Evolutionary conservation across 2,113 vertebrate species (phyloP).

Genomic region (Lasiurus borealis): DNA sequence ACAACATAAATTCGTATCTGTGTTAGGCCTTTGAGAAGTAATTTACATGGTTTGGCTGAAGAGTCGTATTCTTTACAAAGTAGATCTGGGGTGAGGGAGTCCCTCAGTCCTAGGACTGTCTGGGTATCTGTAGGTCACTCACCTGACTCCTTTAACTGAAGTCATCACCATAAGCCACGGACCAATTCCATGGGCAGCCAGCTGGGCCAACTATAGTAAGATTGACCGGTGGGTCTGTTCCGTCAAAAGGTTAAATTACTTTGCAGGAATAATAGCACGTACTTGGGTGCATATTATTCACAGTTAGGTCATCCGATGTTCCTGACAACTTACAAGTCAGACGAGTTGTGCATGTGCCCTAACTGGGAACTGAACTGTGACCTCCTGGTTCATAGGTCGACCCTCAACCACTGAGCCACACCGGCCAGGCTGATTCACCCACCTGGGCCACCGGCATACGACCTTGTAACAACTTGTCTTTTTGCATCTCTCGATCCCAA

Average conservation of each 20-base stretch:
- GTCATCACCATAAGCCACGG: neutral
- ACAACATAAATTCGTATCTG: neutral
- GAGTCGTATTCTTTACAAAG: neutral
- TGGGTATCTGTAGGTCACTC: neutral
- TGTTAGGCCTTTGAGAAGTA: neutral
- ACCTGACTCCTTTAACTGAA: neutral
- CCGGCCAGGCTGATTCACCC: neutral
- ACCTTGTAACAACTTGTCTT: neutral
- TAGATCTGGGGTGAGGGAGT: neutral
- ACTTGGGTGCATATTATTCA: neutral
- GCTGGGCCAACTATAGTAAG: neutral
- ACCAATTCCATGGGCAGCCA: neutral
- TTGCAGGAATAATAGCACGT: neutral
- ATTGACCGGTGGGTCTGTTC: neutral
- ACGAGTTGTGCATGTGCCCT: neutral
- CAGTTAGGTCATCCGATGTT: neutral
- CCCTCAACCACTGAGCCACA: too few species aligned
- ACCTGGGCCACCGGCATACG: neutral
- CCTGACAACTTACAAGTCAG: neutral
- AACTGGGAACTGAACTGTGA: too few species aligned
- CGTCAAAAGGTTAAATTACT: neutral
- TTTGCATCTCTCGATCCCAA: neutral
- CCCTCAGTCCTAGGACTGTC: neutral
- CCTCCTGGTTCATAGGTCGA: too few species aligned
- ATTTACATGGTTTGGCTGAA: neutral